Base-by-base conservation (phyloP, 53 echinoderm and acorn worm species). In the Holothuria scabra region DNA sequence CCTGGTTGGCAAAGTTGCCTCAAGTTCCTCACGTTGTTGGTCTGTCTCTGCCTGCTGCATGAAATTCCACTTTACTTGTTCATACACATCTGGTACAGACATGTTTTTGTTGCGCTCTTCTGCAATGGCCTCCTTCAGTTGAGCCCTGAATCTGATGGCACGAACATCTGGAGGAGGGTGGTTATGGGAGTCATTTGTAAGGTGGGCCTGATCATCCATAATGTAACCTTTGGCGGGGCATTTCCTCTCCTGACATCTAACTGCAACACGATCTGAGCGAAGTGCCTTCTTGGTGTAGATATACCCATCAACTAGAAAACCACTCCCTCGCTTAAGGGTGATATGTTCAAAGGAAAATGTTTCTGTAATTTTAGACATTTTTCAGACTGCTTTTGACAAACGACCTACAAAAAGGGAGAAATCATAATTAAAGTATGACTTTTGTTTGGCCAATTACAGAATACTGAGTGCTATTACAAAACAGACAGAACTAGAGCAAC, bases 1-100 rank as follows among this genome's bases (percentile, higher is more conserved):
- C 10, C 78, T 11, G 19, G 78, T 19, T 7, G 78, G 78, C 56
- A 78, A 58, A 5, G 78, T 31, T 12, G 78, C 26, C 29, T 78
- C 78, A 25, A 78, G 59, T 21, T 78, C 78, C 29, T 78, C 78
- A 10, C 78, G 52, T 33, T 78, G 78, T 29, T 78, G 57, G 16
- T 29, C 16, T 19, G 78, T 78, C 33, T 57, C 78, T 33, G 78
- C 78, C 59, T 78, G 78, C 49, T 78, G 78, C 59, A 78, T 26
- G 49, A 78, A 78, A 56, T 78, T 78, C 58, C 57, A 78, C 58
- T 78, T 78, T 3, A 78, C 78, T 56, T 78, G 78, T n/a, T 78
- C 58, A 32, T 78, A 78, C 25, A 78, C 58, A 21, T 78, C 78
- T 28, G 78, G 78, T 16, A 78, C 78, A 3, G 78, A 78, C 18